Percentiles rank a stretch among this genome's conserved stretches.
phyloP scores from a whole-genome alignment of 2,113 vertebrate species.

The Cynoglossus semilaevis region DNA sequence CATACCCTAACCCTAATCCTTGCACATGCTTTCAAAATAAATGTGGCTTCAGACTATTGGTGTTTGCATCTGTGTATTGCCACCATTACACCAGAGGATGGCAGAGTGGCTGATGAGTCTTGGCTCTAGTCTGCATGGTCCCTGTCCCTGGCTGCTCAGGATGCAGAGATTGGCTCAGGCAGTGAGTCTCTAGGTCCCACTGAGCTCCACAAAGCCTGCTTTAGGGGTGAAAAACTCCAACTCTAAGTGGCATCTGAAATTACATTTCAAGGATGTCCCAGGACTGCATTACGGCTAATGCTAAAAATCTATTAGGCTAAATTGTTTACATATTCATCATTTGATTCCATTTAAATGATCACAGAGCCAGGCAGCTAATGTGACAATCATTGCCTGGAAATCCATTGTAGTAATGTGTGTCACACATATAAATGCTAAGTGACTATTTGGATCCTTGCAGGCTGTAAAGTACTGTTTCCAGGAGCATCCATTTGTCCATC shows the following conservation, averaged over 20 bases:
- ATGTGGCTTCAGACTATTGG: background rate
- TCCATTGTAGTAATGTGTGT: conserved; percentile 11
- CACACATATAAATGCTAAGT: conserved; percentile 15
- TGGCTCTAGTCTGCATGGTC: conserved; percentile 51
- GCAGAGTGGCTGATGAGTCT: conserved; percentile 73
- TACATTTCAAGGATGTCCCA: conserved; percentile 72
- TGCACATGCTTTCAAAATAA: background rate
- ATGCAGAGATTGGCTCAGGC: conserved; percentile 63
- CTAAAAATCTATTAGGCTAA: conserved; percentile 53
- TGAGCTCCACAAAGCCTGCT: conserved; percentile 69
- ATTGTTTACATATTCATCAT: background rate
- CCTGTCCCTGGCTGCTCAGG: conserved; percentile 50
- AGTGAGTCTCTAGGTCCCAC: conserved; percentile 63
- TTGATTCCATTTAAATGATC: too few species aligned
- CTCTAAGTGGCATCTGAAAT: conserved; percentile 58
- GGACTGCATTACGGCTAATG: conserved; percentile 61
- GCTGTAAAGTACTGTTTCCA: conserved; percentile 30
- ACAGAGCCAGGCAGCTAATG: conserved; percentile 47
- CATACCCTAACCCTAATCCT: too few species aligned
- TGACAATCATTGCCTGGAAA: conserved; percentile 26
- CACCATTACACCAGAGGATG: conserved; percentile 72
- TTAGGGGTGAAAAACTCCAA: conserved; percentile 65
- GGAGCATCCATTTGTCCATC: conserved; percentile 45
- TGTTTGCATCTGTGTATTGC: conserved; percentile 56
- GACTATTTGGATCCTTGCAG: conserved; percentile 4